Conservation (phyloP, 2,888 invertebrate species). For the Tholera decimalis region DNA sequence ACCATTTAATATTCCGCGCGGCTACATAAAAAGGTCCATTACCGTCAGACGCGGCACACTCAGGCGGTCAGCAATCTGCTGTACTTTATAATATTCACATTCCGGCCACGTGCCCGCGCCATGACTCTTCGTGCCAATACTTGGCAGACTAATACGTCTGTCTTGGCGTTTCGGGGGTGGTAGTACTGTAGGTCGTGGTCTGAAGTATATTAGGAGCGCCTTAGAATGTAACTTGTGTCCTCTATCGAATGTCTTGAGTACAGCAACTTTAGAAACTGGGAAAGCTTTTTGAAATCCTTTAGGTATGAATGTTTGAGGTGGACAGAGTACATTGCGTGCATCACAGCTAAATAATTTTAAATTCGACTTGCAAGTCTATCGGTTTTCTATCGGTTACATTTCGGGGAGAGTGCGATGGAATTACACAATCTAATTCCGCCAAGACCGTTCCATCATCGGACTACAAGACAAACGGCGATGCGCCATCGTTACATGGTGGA, state of each 20-base stretch:
- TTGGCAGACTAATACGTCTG: slow-evolving; percentile 41
- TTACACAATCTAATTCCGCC: too few relatives aligned
- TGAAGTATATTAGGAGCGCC: not conserved
- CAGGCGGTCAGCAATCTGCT: slow-evolving; percentile 40
- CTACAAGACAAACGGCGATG: too few relatives aligned
- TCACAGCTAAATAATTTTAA: too few relatives aligned
- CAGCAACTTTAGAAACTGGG: not conserved
- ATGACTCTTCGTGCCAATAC: slow-evolving; percentile 52
- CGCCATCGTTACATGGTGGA: too few relatives aligned
- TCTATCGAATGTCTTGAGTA: not conserved
- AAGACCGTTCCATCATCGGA: too few relatives aligned
- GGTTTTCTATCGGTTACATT: too few relatives aligned
- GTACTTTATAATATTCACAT: slow-evolving; percentile 49
- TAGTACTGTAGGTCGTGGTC: slow-evolving; percentile 19
- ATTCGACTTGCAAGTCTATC: too few relatives aligned
- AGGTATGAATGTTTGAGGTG: too few relatives aligned
- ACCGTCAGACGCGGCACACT: slow-evolving; percentile 27
- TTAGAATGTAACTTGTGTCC: not conserved
- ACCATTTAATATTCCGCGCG: slow-evolving; percentile 37
- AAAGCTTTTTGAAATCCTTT: too few relatives aligned
- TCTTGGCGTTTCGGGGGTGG: not conserved
- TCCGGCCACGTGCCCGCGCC: slow-evolving; percentile 44
- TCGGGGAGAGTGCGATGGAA: too few relatives aligned
- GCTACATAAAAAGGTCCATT: slow-evolving; percentile 24
- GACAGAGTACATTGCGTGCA: not conserved